Evolutionary conservation across 2,888 invertebrate species (phyloP), one percentile per base, ranked within the genome.

Genomic region (Ecdyonurus torrentis): DNA sequence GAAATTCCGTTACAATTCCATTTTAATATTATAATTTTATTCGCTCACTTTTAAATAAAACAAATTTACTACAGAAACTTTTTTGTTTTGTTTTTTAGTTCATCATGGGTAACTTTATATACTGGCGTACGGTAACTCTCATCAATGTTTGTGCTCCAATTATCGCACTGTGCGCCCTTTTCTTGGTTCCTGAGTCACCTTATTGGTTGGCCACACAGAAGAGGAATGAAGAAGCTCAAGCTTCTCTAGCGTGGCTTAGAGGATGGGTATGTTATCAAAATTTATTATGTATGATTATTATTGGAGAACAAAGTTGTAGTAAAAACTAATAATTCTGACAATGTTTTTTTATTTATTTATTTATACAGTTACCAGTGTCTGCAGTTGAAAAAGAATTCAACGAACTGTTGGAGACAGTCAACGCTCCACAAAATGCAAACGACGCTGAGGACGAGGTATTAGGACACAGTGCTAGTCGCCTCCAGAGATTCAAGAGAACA

Each of bases 111-210:
- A 81, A 85, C 18, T 75, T 87, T 60, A 74, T 87, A 65, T 77
- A 79, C 65, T 68, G 68, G 68, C 59, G 67, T 15, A 63, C 61
- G 0, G 81, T 87, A 2, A 85, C 87, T 0, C 74, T 87, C 1
- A 75, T 86, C 66, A 71, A 72, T 68, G 70, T 82, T 1, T 67
- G 83, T 1, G 82, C 87, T 18, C 72, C 72, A 1, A 37, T 71
- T 58, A 60, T 67, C 3, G 71, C 72, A 5, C 81, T 87, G 58
- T 67, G 81, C 1, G 78, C 83, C 0, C 75, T 91, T 10, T 84
- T 79, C 68, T 81, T 88, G 70, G 83, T 91, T 2, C 91, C 91
- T 0, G 91, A 91, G 73, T 88, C 87, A 67, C 90, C 91, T 0
- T 83, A 86, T 67, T 91, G 90, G 90, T 75, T 90, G 60, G 81